Base-by-base conservation (phyloP, 2,113 vertebrate genomes). In the Chitala chitala region DNA sequence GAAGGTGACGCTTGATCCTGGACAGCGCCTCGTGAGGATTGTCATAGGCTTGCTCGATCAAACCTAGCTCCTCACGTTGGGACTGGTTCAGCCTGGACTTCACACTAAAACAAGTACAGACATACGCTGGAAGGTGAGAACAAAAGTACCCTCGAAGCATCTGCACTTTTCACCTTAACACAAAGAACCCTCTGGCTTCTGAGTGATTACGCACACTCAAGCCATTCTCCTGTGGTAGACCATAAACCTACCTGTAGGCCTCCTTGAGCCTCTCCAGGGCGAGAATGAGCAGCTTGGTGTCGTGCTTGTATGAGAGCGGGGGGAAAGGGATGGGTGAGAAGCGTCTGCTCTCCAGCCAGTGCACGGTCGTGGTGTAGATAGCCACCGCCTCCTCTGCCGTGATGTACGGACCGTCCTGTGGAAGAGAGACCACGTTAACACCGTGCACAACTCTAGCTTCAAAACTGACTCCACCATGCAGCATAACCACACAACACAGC, bases 311-410 rank as follows among this genome's bases (percentile, higher is more conserved):
- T 55, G 97, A 99, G 24, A 92, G 84, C 0, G 97, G 98, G 0
- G 98, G 98, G 82, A 99, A 99, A 0, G 98, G 98, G 71, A 99
- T 99, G 17, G 98, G 98, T 0, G 98, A 99, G 86, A 99, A 99
- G 0, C 98, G 91, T 3, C 98, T 92, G 86, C 98, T 99, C 86
- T 99, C 98, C 88, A 99, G 83, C 98, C 98, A 99, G 81, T 99
- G 98, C 80, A 99, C 98, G 0, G 98, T 99, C 82, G 98, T 99
- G 74, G 98, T 99, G 82, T 99, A 99, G 80, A 99, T 98, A n/a
- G 98, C 98, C 33, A 99, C 98, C 0, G 98, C 98, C 84, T 99
- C 98, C 80, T 99, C 98, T 0, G 98, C 98, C 8, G 98, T 99
- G 87, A 99, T 99, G 87, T 99, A 99, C 8, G 98, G 98, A 0